Percentiles rank a stretch among this genome's conserved stretches.
These are phyloP conservation scores for Phaetusa simplex DNA, from an alignment of 2,113 vertebrate species.

Conservation along the genomic window DNA sequence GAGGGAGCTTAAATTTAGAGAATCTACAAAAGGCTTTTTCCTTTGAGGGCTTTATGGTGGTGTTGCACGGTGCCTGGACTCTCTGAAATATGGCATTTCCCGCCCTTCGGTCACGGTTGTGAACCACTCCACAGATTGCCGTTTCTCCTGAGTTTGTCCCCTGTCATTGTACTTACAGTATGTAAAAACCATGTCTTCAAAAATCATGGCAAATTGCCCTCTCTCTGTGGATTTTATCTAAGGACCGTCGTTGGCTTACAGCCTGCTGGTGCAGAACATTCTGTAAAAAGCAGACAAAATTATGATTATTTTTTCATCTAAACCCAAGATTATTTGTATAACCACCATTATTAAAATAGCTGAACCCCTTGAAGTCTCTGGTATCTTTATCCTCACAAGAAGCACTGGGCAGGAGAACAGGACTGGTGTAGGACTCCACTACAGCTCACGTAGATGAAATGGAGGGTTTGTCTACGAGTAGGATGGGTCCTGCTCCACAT, in stretches of 20 bases:
- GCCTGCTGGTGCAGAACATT: neutral
- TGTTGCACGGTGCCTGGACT: neutral
- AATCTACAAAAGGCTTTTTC: neutral
- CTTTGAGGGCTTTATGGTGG: neutral
- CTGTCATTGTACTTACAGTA: neutral
- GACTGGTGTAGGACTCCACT: neutral
- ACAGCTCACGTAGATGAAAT: fast-evolving
- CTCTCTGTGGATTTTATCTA: neutral
- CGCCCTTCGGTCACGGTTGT: fast-evolving
- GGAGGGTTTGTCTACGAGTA: neutral
- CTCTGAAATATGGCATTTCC: neutral
- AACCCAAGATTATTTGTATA: neutral
- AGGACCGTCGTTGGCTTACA: neutral
- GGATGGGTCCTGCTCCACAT: fast-evolving
- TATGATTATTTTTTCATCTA: neutral
- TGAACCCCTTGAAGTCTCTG: neutral
- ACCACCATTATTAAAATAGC: neutral
- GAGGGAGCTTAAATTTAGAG: constrained; percentile 8
- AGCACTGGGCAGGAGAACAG: neutral
- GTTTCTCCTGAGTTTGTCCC: neutral
- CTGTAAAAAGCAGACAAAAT: neutral
- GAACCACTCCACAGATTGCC: neutral
- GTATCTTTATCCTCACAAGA: neutral
- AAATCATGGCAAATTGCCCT: neutral
- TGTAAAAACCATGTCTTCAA: neutral